Percentiles rank a stretch among this genome's conserved stretches.
Conservation (phyloP, 2,888 invertebrate genomes). For the Trichopria drosophilae region DNA sequence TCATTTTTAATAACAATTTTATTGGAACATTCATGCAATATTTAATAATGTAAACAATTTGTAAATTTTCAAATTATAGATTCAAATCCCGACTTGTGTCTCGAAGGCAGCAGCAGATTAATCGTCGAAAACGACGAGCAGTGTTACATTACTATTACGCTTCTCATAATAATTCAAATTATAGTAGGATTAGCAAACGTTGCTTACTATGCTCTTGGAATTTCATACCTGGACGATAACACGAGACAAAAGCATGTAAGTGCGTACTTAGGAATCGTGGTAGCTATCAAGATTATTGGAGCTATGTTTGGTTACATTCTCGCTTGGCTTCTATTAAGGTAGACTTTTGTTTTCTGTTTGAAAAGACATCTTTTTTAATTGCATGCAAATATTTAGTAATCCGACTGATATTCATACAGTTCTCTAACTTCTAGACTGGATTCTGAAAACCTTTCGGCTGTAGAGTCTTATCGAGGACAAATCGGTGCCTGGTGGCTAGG, state of each 20-base stretch:
- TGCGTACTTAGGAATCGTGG: slow-evolving; percentile 47
- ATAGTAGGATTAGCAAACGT: slow-evolving; percentile 59
- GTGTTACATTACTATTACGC: slow-evolving; percentile 54
- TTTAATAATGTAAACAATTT: no score
- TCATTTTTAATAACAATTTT: no score
- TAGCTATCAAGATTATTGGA: slow-evolving; percentile 48
- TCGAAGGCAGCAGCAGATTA: slow-evolving; percentile 37
- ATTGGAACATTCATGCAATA: no score
- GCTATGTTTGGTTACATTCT: slow-evolving; percentile 46
- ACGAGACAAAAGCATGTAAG: slow-evolving; percentile 61
- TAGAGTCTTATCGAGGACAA: slow-evolving; percentile 48
- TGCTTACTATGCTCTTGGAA: slow-evolving; percentile 63
- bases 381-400: not conserved
- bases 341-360: slow-evolving; percentile 10
- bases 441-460: slow-evolving; percentile 40
- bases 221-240: slow-evolving; percentile 68
- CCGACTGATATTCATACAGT: no score
- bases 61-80: no score
- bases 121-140: slow-evolving; percentile 38
- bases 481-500: slow-evolving; percentile 60
- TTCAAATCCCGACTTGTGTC: slow-evolving; percentile 38
- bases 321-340: slow-evolving; percentile 52
- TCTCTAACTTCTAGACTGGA: slow-evolving; percentile 43
- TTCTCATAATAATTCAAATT: slow-evolving; percentile 61
- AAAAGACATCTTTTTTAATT: not conserved